These are phyloP conservation scores for Phengaris alcon DNA, from an alignment of 2,888 invertebrate genomes.

Conservation along the genomic window DNA sequence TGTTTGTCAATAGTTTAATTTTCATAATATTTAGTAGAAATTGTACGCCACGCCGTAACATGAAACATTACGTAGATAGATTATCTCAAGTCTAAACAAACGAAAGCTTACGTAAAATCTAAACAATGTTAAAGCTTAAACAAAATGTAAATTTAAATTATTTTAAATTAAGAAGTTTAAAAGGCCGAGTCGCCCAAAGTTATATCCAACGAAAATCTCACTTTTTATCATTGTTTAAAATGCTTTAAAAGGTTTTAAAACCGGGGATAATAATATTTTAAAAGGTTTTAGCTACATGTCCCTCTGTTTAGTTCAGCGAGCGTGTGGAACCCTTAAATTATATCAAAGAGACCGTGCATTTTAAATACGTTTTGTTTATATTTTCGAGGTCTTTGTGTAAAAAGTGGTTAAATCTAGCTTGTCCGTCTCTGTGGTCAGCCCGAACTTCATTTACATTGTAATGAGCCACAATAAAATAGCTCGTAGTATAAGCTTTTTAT, in stretches of 20 bases:
- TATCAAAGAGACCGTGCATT: constrained; percentile 21
- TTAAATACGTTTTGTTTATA: constrained; percentile 18
- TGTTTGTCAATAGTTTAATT: too few relatives aligned
- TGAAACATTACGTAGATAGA: too few relatives aligned
- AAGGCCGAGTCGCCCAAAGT: constrained; percentile 5
- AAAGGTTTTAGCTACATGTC: constrained; percentile 19
- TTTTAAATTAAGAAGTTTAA: constrained; percentile 3
- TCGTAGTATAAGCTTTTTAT: not conserved
- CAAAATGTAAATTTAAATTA: not conserved
- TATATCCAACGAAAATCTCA: not conserved
- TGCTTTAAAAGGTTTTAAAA: not conserved
- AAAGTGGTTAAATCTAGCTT: constrained; percentile 18
- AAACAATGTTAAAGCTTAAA: not conserved
- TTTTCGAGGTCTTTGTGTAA: constrained; percentile 17
- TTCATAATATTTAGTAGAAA: too few relatives aligned
- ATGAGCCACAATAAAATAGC: constrained; percentile 9
- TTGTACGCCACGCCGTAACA: too few relatives aligned
- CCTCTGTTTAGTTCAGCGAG: not conserved
- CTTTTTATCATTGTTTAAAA: constrained; percentile 17
- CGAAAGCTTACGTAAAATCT: not conserved
- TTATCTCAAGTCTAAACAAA: not conserved
- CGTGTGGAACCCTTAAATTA: constrained; percentile 23
- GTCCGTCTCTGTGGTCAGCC: constrained; percentile 8
- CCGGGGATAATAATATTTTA: constrained; percentile 13
- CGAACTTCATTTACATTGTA: constrained; percentile 23